Percentiles rank a stretch among this genome's conserved stretches.
phyloP scores from a whole-genome alignment of 2,888 invertebrate genomes.

The Agrilus mali region DNA sequence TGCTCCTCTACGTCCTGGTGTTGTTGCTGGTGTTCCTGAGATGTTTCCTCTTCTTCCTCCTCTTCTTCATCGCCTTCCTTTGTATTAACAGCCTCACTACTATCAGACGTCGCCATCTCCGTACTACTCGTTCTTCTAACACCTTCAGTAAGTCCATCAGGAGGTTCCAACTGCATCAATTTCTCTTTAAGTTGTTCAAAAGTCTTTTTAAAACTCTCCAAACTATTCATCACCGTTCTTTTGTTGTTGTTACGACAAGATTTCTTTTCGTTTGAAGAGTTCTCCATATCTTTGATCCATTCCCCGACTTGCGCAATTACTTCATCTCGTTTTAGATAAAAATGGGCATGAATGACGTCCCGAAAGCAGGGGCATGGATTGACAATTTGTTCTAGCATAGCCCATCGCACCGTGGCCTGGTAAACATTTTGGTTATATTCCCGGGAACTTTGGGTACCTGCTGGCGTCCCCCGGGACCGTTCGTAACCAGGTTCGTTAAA shows the following conservation, averaged over 20 bases:
- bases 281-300: constrained; percentile 83
- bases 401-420: constrained; percentile 91
- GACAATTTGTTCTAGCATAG: constrained; percentile 86
- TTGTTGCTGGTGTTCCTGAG: constrained; percentile 17
- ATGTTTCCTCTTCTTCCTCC: not conserved
- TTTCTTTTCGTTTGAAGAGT: constrained; percentile 45
- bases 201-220: constrained; percentile 32
- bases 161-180: constrained; percentile 68
- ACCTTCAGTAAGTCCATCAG: constrained; percentile 56
- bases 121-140: constrained; percentile 43
- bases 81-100: constrained; percentile 2
- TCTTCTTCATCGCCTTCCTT: constrained; percentile 8
- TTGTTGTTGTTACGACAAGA: constrained; percentile 48
- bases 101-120: constrained; percentile 7
- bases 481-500: constrained; percentile 94
- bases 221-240: constrained; percentile 26
- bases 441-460: constrained; percentile 77
- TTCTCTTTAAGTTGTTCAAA: constrained; percentile 67
- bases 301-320: constrained; percentile 78
- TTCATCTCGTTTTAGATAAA: constrained; percentile 88
- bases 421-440: constrained; percentile 94
- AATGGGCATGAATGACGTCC: constrained; percentile 87
- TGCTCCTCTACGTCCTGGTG: constrained; percentile 15
- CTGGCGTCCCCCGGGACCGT: constrained; percentile 75
- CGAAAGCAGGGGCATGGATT: constrained; percentile 86